These are phyloP conservation scores for Champsocephalus esox DNA, from an alignment of 2,797 vertebrate species.

Conservation along the genomic window DNA sequence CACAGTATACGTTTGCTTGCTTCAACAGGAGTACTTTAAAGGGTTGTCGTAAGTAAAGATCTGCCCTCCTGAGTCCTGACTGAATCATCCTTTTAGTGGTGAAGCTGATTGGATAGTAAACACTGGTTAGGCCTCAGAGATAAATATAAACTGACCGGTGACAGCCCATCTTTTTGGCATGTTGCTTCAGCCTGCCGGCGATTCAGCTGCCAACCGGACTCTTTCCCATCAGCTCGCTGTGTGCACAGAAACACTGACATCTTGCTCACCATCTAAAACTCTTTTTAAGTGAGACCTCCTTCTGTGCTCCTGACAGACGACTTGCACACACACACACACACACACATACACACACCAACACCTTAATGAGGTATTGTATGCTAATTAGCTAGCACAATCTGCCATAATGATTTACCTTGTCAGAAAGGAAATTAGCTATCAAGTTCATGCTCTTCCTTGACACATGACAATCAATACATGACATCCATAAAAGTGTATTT, in stretches of 20 bases:
- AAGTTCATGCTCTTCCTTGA: conserved; percentile 5
- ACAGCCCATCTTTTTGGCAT: conserved; percentile 50
- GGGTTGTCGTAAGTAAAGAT: conserved; percentile 4
- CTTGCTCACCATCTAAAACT: conserved; percentile 54
- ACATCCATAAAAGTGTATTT: conserved; percentile 13
- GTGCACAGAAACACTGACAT: conserved; percentile 46
- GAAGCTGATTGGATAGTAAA: conserved; percentile 39
- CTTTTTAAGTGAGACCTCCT: conserved; percentile 50
- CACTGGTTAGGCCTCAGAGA: conserved; percentile 40
- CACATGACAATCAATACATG: conserved; percentile 11
- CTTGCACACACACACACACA: conserved; percentile 30
- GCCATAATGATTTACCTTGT: conserved; percentile 57
- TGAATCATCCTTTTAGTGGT: conserved; percentile 41
- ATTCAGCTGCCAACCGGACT: conserved; percentile 49
- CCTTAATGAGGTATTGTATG: conserved; percentile 64
- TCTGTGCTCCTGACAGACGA: conserved; percentile 54
- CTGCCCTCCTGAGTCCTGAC: neutral
- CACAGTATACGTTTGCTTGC: neutral
- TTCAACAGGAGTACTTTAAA: conserved; percentile 2
- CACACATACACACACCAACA: conserved; percentile 12
- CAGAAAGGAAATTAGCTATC: conserved; percentile 57
- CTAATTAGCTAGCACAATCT: conserved; percentile 67
- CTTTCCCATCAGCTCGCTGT: conserved; percentile 23
- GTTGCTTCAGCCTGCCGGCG: conserved; percentile 24
- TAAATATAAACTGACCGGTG: conserved; percentile 64